phyloP scores from a whole-genome alignment of 2,113 vertebrate species.

The Xerus inauris region DNA sequence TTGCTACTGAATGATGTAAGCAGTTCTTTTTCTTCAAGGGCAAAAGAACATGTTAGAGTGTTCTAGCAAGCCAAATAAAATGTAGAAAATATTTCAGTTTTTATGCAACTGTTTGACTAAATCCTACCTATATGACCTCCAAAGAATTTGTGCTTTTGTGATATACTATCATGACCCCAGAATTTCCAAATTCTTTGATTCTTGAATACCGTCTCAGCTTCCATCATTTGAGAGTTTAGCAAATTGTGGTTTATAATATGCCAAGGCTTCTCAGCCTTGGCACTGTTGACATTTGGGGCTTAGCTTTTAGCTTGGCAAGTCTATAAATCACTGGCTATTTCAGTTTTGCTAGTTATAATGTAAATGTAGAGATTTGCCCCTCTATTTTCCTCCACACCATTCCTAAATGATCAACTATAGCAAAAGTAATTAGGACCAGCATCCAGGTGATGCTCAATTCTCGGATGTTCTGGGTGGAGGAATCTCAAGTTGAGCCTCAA shows the following conservation, averaged over 20 bases:
- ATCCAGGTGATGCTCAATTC: not conserved
- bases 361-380: not conserved
- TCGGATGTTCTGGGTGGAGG: not conserved
- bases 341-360: not conserved
- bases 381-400: not conserved
- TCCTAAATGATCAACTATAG: not conserved
- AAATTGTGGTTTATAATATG: not conserved
- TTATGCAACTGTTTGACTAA: not conserved
- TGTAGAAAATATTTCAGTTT: not conserved
- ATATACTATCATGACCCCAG: not conserved
- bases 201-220: not conserved
- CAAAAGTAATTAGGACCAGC: not conserved
- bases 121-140: not conserved
- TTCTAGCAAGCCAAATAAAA: not conserved
- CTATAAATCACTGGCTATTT: not conserved
- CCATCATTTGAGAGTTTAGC: not conserved
- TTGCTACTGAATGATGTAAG: slow-evolving; percentile 40
- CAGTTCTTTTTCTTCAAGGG: slow-evolving; percentile 5
- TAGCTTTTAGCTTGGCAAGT: not conserved
- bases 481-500: not conserved
- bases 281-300: not conserved
- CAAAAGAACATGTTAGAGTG: not conserved
- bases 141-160: not conserved
- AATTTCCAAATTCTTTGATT: not conserved
- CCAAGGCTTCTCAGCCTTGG: not conserved